Base-by-base conservation (phyloP, 2,888 invertebrate species). In the Lycia hirtaria region DNA sequence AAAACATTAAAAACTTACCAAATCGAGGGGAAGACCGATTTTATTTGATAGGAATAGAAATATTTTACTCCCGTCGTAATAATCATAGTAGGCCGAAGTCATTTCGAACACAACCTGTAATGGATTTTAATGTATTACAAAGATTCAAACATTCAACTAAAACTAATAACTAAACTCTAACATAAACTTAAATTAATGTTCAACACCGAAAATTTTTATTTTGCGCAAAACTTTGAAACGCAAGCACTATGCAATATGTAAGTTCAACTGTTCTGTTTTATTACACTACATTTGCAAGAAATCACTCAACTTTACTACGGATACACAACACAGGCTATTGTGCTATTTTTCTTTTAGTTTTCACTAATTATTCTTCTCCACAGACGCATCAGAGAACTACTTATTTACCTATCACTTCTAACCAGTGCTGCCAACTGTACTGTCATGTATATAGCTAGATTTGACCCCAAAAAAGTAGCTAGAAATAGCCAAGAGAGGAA, bases 11-110 rank as follows among this genome's bases (percentile, higher is more conserved):
- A 54, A 52, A 92, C 94, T 94, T 92, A 96, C 96, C 93, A 96
- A 93, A 90, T 97, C 97, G 75, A 97, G 93, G 48, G 96, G 95
- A 67, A 97, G 91, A 62, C 96, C 96, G 68, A 94, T 85, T 76
- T 93, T 90, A 70, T 93, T 94, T 26, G 96, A 93, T 59, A 97
- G 75, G 90, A 95, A 95, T 60, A 92, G 80, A 82, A 97, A 96
- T 58, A 94, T 81, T 75, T 94, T 94, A 80, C 95, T 95, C 57
- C 96, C 96, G 80, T 94, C 94, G 79, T 96, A 96, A 70, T 93
- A 92, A 73, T 90, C 88, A 62, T 88, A 74, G 65, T 87, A 89
- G 40, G 73, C 67, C 55, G 78, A 67, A 56, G 80, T 72, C 82
- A 83, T 84, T 65, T 40, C 73, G 45, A 45, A 32, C 14, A 38